Evolutionary conservation across 2,888 invertebrate genomes (phyloP).

Genomic region (Lasioglossum calceatum): DNA sequence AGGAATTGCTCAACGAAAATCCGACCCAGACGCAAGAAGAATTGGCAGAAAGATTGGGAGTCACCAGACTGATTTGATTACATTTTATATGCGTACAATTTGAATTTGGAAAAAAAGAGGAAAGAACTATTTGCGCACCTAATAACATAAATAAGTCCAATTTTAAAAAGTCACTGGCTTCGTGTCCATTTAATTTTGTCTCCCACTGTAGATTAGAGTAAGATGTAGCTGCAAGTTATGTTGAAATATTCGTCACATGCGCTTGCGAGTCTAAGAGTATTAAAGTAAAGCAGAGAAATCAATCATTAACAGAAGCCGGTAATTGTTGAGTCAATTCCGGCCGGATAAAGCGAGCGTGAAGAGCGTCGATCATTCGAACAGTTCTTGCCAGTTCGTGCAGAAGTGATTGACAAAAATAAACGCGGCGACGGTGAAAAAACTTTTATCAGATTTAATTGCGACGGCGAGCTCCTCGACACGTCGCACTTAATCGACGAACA

Average conservation of each 20-base stretch:
- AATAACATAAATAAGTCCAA: neutral
- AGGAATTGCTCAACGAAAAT: no score
- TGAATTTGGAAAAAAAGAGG: no score
- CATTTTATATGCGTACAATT: no score
- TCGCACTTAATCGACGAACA: conserved; percentile 14
- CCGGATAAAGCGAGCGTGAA: neutral
- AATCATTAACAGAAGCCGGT: neutral
- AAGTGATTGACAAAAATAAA: conserved; percentile 32
- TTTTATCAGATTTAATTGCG: conserved; percentile 39
- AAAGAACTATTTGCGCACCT: no score
- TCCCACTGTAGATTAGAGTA: neutral
- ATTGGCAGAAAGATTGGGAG: no score
- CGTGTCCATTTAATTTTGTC: neutral
- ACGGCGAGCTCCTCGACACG: conserved; percentile 2
- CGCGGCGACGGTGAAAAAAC: conserved; percentile 8
- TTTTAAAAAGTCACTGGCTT: neutral
- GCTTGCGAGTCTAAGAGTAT: no score
- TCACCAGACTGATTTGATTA: no score
- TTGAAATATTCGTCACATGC: neutral
- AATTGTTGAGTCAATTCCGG: conserved; percentile 5
- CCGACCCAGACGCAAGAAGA: no score
- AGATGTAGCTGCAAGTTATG: neutral
- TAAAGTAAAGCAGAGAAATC: neutral
- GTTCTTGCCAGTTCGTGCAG: conserved; percentile 1
- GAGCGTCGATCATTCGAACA: conserved; percentile 8